These are phyloP conservation scores for Cossypha dichroa DNA, from an alignment of 2,797 vertebrate genomes.

Conservation along the genomic window DNA sequence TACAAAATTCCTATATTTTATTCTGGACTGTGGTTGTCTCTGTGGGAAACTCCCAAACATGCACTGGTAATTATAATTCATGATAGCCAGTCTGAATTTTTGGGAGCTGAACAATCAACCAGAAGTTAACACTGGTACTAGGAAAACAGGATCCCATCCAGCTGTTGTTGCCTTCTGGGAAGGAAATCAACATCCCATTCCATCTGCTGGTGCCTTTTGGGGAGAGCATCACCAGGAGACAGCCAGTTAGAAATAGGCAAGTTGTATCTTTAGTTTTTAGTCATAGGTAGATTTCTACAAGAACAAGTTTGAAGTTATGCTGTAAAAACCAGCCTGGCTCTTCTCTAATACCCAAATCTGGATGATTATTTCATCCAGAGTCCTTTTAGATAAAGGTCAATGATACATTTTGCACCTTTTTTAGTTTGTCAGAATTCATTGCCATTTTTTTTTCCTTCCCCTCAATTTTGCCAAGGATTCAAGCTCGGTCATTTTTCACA, in stretches of 20 bases:
- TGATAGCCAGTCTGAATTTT: background rate
- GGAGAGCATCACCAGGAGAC: background rate
- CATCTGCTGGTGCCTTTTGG: background rate
- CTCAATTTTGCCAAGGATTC: background rate
- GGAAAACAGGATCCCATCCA: background rate
- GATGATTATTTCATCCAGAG: background rate
- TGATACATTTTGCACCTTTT: background rate
- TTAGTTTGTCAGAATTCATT: slow-evolving; percentile 8
- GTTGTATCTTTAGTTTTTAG: background rate
- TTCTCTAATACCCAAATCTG: background rate
- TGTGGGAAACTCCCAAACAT: background rate
- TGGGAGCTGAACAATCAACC: background rate
- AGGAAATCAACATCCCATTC: background rate
- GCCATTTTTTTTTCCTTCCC: background rate
- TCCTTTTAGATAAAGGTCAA: slow-evolving; percentile 1
- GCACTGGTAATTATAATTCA: background rate
- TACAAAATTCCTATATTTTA: background rate
- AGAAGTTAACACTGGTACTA: background rate
- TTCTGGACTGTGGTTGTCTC: background rate
- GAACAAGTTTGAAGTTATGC: background rate
- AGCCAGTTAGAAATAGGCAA: background rate
- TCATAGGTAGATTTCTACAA: background rate
- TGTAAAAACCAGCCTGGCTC: background rate
- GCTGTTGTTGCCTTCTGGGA: background rate
- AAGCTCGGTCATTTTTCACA: background rate